phyloP scores from a whole-genome alignment of 2,888 invertebrate genomes.

The Digitonthophagus gazella region DNA sequence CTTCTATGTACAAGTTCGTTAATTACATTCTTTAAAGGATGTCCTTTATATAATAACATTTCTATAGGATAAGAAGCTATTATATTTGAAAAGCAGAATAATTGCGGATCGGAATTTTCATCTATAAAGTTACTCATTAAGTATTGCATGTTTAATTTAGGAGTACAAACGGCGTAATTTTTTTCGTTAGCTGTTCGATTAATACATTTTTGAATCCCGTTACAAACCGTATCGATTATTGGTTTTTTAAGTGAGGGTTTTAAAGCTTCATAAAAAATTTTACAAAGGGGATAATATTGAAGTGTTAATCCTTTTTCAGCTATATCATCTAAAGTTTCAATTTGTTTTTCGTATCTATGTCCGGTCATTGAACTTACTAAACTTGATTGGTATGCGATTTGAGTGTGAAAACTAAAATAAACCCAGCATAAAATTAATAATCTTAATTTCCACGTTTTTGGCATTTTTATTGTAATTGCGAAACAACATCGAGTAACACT shows the following conservation, averaged over 20 bases:
- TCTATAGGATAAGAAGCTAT: conserved; percentile 43
- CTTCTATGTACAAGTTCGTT: conserved; percentile 38
- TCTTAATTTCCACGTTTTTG: conserved; percentile 34
- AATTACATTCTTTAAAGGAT: conserved; percentile 40
- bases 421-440: conserved; percentile 36
- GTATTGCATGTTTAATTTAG: conserved; percentile 40
- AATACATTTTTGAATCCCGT: conserved; percentile 35
- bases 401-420: conserved; percentile 36
- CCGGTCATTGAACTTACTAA: conserved; percentile 39
- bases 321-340: conserved; percentile 36
- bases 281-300: conserved; percentile 34
- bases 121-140: conserved; percentile 37
- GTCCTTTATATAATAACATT: conserved; percentile 45
- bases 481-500: conserved; percentile 31
- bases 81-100: conserved; percentile 38
- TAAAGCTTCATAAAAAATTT: conserved; percentile 32
- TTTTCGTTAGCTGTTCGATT: conserved; percentile 32
- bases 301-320: conserved; percentile 35
- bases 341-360: conserved; percentile 37
- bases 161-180: conserved; percentile 38
- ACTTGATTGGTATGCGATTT: conserved; percentile 38
- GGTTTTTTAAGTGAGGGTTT: conserved; percentile 23
- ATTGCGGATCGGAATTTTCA: conserved; percentile 32
- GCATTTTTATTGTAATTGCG: conserved; percentile 34
- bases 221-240: conserved; percentile 25